Conservation (phyloP, 2,797 vertebrate genomes). For the Sebastes taczanowskii region DNA sequence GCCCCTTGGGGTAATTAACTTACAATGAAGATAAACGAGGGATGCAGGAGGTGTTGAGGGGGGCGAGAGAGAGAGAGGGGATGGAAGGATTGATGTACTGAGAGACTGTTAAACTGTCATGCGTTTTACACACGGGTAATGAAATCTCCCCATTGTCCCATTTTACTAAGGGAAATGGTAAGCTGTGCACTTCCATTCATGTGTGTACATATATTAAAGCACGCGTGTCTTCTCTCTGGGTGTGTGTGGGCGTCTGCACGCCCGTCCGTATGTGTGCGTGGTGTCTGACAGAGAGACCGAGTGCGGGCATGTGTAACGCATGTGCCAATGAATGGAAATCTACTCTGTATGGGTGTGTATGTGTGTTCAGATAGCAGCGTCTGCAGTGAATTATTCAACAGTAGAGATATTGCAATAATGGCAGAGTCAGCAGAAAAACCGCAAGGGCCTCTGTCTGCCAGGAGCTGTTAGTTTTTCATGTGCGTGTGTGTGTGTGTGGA, state of each 20-base stretch:
- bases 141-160: constrained; percentile 62
- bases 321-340: constrained; percentile 47
- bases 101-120: constrained; percentile 67
- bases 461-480: not conserved
- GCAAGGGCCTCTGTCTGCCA: constrained; percentile 51
- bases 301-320: constrained; percentile 39
- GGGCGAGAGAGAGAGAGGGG: not conserved
- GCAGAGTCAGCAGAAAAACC: constrained; percentile 71
- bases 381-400: constrained; percentile 72
- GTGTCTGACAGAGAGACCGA: constrained; percentile 4
- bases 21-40: constrained; percentile 58
- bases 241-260: not conserved
- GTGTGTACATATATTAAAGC: not conserved
- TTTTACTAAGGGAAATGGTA: constrained; percentile 15
- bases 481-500: not conserved
- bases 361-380: constrained; percentile 38
- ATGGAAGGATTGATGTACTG: constrained; percentile 61
- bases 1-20: constrained; percentile 56
- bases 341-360: not conserved
- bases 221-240: not conserved
- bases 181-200: not conserved
- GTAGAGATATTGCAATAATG: constrained; percentile 60
- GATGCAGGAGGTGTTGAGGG: constrained; percentile 4
- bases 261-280: not conserved
- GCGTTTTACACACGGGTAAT: constrained; percentile 55